Base-by-base conservation (phyloP, 2,113 vertebrate genomes). In the Platysternon megacephalum region DNA sequence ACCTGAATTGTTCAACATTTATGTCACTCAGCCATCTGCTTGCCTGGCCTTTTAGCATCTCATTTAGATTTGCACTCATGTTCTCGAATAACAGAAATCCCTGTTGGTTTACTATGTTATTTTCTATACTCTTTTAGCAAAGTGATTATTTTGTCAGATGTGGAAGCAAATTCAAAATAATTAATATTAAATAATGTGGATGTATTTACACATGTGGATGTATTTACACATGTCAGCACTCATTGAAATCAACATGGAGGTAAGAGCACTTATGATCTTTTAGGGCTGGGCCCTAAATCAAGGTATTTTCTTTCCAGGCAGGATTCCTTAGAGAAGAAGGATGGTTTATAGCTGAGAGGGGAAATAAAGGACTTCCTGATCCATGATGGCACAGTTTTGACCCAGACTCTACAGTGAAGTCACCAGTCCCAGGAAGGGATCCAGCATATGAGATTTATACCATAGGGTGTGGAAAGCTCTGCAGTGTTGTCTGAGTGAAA, bases 21-120 rank as follows among this genome's bases (percentile, higher is more conserved):
- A 48, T 48, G 86, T 78, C 42, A 21, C 53, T 82, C 21, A 14
- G 89, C 90, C 96, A 94, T 91, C 92, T 91, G 76, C 80, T 85
- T 95, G 28, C 94, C 79, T 91, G 79, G 42, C 56, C 68, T 87
- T 56, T 21, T 35, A 51, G 65, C 46, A 87, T 91, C 89, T 87
- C 93, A 89, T 53, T 85, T 39, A 91, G n/a, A 53, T 68, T 52
- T 65, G 21, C 74, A 78, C 51, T 85, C 88, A n/a, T 24, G 11
- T 76, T 16, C 22, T 56, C 56, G 17, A 48, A 58, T n/a, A 84
- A 83, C 56, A 88, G 82, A 68, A 78, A 56, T 87, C 85, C 72
- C 85, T 72, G 84, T 79, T 78, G 52, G 58, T 51, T 56, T 42
- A 16, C n/a, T 76, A 39, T 84, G 5, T 84, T 68, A 52, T 32